These are phyloP conservation scores for Globia sparganii DNA, from an alignment of 2,888 invertebrate species.

Conservation along the genomic window DNA sequence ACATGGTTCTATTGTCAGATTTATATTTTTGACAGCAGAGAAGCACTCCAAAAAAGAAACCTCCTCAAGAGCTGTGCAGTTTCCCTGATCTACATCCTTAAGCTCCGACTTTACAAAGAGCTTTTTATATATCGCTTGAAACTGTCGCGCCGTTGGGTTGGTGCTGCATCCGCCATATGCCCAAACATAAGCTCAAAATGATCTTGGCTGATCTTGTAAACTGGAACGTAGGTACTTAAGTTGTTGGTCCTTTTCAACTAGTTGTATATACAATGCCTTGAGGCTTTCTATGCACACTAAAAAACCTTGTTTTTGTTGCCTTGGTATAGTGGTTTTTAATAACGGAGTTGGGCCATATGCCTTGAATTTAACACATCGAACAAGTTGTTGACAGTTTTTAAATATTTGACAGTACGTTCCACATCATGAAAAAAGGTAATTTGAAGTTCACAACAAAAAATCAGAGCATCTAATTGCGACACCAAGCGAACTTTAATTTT, in stretches of 20 bases:
- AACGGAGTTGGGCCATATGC: neutral
- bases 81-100: slow-evolving; percentile 23
- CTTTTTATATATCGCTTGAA: slow-evolving; percentile 57
- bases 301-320: slow-evolving; percentile 4
- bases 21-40: slow-evolving; percentile 26
- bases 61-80: slow-evolving; percentile 18
- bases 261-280: slow-evolving; percentile 15
- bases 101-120: slow-evolving; percentile 40
- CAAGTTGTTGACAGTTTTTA: slow-evolving; percentile 8
- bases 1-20: slow-evolving; percentile 22
- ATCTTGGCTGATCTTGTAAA: slow-evolving; percentile 33
- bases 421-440: neutral
- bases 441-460: slow-evolving; percentile 34
- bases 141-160: slow-evolving; percentile 53
- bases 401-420: slow-evolving; percentile 1
- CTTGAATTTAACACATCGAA: slow-evolving; percentile 13
- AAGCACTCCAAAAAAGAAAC: slow-evolving; percentile 7
- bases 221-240: slow-evolving; percentile 3
- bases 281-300: slow-evolving; percentile 23
- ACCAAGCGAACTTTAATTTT: slow-evolving; percentile 51
- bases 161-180: slow-evolving; percentile 33
- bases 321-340: neutral
- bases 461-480: slow-evolving; percentile 42
- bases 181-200: slow-evolving; percentile 36
- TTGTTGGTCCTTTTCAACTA: slow-evolving; percentile 15